phyloP scores from a whole-genome alignment of 2,797 vertebrate genomes.

The Sebastes hubbsi region DNA sequence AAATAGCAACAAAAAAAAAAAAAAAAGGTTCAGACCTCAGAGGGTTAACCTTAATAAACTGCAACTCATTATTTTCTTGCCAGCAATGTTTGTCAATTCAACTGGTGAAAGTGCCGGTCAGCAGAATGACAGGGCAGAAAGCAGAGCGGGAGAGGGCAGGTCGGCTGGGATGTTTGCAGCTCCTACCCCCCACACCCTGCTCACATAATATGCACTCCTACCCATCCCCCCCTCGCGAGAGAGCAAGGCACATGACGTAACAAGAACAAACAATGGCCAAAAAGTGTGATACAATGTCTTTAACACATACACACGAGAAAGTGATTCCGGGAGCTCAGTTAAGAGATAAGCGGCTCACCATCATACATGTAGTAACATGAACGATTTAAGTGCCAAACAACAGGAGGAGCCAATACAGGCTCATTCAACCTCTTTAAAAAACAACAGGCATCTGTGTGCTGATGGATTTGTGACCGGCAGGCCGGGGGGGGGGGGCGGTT shows the following conservation, averaged over 20 bases:
- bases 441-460: not conserved
- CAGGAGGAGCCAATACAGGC: not conserved
- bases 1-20: not conserved
- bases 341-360: not conserved
- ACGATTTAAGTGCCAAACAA: not conserved
- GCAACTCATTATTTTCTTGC: not conserved
- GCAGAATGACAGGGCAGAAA: not conserved
- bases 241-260: not conserved
- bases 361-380: not conserved
- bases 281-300: not conserved
- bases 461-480: not conserved
- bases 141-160: not conserved
- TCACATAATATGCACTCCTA: not conserved
- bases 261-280: conserved; percentile 3
- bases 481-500: not conserved
- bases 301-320: not conserved
- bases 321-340: no score
- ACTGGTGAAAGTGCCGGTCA: not conserved
- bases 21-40: not conserved
- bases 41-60: not conserved
- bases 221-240: not conserved
- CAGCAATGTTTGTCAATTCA: not conserved
- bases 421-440: not conserved
- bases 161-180: conserved; percentile 2
- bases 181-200: not conserved